Evolutionary conservation across 2,797 vertebrate genomes (phyloP), one percentile per base, ranked within the genome.

Genomic region (Steatocranus sp.): DNA sequence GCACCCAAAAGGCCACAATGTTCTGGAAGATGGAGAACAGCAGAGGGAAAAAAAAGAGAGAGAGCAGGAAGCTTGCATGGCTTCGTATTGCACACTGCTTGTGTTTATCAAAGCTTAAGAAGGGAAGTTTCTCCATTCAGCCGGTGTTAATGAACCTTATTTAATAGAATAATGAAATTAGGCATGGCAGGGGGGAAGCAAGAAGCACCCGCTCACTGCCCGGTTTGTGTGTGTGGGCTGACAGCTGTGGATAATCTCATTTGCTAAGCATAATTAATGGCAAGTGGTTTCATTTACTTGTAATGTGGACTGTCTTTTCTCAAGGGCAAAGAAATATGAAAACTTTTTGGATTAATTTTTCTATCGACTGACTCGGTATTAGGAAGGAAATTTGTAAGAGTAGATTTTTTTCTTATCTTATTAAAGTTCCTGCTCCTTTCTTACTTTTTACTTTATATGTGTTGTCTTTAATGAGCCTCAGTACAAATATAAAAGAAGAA

Each of bases 161-260:
- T 94, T 91, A 91, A 93, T 92, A 85, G 88, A 89, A 88, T 93
- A 88, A 95, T 94, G 89, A 91, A 91, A 92, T 93, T 89, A 91
- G 77, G 83, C 87, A 91, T 86, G 91, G 93, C 77, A 11, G 74
- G 58, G 77, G 78, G 82, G 76, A 12, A 58, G 66, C 2, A 46
- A 81, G 74, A 76, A 80, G 76, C 82, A 63, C 79, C 53, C 75
- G 49, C 77, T 87, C 17, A 10, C 86, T 63, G 84, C 83, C 83
- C 70, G 1, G 73, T 41, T 38, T 78, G 79, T 85, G 85, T 87
- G 86, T 86, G 78, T 46, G 83, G 79, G 87, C 87, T 93, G 94
- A 94, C 94, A 94, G 92, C 93, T 92, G 89, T 90, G 87, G 84
- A 92, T 93, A 92, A 94, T 93, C 90, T 89, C 54, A 91, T 94